These are phyloP conservation scores for Piaya cayana DNA, from an alignment of 2,113 vertebrate genomes.

Conservation along the genomic window DNA sequence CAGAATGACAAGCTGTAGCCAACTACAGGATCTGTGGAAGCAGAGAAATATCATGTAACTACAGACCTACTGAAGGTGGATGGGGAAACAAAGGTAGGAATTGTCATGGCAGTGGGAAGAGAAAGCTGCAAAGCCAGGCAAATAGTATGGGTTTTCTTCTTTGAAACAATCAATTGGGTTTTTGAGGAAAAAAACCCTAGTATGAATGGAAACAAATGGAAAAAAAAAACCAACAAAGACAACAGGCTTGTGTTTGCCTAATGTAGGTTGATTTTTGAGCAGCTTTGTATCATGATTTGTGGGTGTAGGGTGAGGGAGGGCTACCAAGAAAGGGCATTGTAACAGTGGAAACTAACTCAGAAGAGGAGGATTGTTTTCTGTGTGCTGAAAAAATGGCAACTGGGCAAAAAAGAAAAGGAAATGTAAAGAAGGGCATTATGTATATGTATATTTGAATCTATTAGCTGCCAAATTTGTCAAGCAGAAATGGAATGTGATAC, in stretches of 20 bases:
- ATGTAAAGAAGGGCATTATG: slow-evolving; percentile 47
- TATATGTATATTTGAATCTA: slow-evolving; percentile 47
- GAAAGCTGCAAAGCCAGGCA: not conserved
- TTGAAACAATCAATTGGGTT: not conserved
- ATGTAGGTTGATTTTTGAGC: not conserved
- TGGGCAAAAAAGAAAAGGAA: slow-evolving; percentile 42
- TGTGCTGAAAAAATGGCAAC: slow-evolving; percentile 36
- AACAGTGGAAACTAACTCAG: slow-evolving; percentile 33
- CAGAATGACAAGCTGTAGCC: not conserved
- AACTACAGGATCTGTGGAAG: not conserved
- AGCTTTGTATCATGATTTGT: slow-evolving; percentile 16
- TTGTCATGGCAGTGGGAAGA: not conserved
- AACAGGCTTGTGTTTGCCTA: slow-evolving; percentile 18
- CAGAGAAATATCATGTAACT: not conserved
- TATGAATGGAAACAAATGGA: not conserved
- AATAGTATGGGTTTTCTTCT: not conserved
- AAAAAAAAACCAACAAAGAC: not conserved
- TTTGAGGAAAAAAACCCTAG: not conserved
- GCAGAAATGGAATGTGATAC: slow-evolving; percentile 27
- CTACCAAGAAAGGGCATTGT: slow-evolving; percentile 42
- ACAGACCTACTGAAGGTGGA: not conserved
- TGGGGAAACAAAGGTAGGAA: not conserved
- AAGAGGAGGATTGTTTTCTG: slow-evolving; percentile 49
- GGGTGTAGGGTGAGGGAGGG: slow-evolving; percentile 15
- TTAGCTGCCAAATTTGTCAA: slow-evolving; percentile 32